Percentiles rank a stretch among this genome's conserved stretches.
phyloP scores from a whole-genome alignment of 1,140 invertebrate species.

The Mactra quadrangularis region DNA sequence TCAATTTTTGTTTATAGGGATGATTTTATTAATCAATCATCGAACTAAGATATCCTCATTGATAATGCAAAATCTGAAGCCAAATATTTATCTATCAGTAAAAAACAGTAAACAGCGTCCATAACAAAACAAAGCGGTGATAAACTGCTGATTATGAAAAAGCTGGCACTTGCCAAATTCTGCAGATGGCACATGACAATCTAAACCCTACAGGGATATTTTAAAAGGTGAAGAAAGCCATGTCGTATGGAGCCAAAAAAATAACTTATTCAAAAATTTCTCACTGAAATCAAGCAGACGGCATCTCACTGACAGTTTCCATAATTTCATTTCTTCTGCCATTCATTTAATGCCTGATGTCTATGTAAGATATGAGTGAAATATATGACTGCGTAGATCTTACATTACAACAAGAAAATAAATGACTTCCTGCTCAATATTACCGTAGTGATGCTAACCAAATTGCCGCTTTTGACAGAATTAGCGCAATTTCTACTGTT shows the following conservation, averaged over 20 bases:
- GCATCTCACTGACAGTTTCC: slow-evolving; percentile 35
- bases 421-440: slow-evolving; percentile 39
- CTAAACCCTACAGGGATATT: background rate
- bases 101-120: too few species aligned
- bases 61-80: too few species aligned
- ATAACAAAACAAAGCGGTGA: too few species aligned
- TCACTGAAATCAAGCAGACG: slow-evolving; percentile 16
- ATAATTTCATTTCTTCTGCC: slow-evolving; percentile 40
- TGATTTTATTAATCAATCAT: too few species aligned
- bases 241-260: slow-evolving; percentile 38
- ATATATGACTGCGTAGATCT: slow-evolving; percentile 32
- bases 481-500: slow-evolving; percentile 32
- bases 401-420: slow-evolving; percentile 35
- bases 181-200: background rate
- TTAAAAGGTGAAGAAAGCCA: slow-evolving; percentile 13
- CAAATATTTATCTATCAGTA: too few species aligned
- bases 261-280: background rate
- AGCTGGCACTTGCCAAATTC: too few species aligned
- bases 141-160: too few species aligned
- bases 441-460: slow-evolving; percentile 8
- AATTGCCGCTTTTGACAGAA: slow-evolving; percentile 25
- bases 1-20: too few species aligned
- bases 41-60: too few species aligned
- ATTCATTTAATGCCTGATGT: slow-evolving; percentile 39
- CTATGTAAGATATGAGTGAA: slow-evolving; percentile 25